Percentiles rank a stretch among this genome's conserved stretches.
Conservation (phyloP, 2,888 invertebrate genomes). For the Lithophane semibrunnea region DNA sequence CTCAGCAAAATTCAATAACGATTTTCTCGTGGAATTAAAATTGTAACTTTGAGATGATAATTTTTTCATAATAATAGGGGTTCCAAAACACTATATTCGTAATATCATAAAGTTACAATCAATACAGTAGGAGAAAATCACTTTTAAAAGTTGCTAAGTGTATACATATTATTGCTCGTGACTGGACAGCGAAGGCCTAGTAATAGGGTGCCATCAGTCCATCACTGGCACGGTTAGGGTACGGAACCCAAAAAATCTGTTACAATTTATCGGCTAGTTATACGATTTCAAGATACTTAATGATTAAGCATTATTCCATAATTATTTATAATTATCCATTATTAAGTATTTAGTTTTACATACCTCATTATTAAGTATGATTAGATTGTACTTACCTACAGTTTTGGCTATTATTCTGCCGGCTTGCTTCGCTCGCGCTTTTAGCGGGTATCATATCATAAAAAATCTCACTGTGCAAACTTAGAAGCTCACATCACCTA, state of each 20-base stretch:
- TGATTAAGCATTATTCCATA: neutral
- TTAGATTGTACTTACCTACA: neutral
- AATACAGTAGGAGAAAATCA: too few species aligned
- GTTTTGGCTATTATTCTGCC: neutral
- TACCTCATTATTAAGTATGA: neutral
- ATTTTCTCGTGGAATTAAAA: too few species aligned
- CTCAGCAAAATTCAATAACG: too few species aligned
- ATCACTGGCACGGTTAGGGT: neutral
- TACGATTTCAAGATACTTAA: neutral
- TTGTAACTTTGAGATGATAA: too few species aligned
- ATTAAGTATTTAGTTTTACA: slow-evolving; percentile 1
- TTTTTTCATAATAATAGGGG: too few species aligned
- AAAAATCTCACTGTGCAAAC: too few species aligned
- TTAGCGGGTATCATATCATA: too few species aligned
- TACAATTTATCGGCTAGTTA: neutral
- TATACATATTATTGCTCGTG: too few species aligned
- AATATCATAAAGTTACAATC: too few species aligned
- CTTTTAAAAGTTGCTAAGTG: too few species aligned
- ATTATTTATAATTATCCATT: neutral
- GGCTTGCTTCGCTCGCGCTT: neutral
- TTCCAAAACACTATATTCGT: too few species aligned
- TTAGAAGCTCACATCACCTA: too few species aligned
- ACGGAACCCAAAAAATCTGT: neutral
- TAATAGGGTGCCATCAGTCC: neutral
- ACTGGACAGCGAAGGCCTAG: neutral